phyloP scores from a whole-genome alignment of 2,888 invertebrate species.

The Tryphoninae sp. region DNA sequence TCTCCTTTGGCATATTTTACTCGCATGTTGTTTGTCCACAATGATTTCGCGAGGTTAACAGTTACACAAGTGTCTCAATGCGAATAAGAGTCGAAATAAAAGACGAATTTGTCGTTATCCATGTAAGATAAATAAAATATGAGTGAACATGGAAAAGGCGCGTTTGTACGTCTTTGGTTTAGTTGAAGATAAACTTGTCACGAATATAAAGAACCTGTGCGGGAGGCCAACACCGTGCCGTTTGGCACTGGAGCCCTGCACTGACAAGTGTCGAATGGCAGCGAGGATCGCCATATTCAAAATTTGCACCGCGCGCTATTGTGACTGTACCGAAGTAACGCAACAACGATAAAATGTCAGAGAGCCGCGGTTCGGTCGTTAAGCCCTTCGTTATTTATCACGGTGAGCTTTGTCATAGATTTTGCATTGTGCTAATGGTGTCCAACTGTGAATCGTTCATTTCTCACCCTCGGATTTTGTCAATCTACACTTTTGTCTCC shows the following conservation, averaged over 20 bases:
- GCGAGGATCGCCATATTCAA: not conserved
- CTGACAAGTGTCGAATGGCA: not conserved
- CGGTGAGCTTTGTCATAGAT: too few relatives aligned
- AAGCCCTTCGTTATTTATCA: too few relatives aligned
- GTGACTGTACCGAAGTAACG: not conserved
- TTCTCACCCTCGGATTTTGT: too few relatives aligned
- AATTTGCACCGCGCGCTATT: not conserved
- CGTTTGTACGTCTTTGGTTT: not conserved
- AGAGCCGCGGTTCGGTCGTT: too few relatives aligned
- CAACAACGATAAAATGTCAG: not conserved
- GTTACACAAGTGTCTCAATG: not conserved
- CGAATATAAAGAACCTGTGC: not conserved
- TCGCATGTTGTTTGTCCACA: not conserved
- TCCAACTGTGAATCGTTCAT: too few relatives aligned
- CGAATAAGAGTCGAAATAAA: not conserved
- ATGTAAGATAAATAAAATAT: not conserved
- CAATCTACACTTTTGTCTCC: too few relatives aligned
- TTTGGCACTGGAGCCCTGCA: not conserved
- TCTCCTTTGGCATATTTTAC: not conserved
- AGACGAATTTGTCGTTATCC: not conserved
- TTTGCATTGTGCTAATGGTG: too few relatives aligned
- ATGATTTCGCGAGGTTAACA: not conserved
- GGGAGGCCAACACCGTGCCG: not conserved
- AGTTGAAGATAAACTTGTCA: not conserved
- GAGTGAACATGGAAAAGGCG: not conserved